Evolutionary conservation across 2,113 vertebrate genomes (phyloP).

Genomic region (Halcyon senegalensis): DNA sequence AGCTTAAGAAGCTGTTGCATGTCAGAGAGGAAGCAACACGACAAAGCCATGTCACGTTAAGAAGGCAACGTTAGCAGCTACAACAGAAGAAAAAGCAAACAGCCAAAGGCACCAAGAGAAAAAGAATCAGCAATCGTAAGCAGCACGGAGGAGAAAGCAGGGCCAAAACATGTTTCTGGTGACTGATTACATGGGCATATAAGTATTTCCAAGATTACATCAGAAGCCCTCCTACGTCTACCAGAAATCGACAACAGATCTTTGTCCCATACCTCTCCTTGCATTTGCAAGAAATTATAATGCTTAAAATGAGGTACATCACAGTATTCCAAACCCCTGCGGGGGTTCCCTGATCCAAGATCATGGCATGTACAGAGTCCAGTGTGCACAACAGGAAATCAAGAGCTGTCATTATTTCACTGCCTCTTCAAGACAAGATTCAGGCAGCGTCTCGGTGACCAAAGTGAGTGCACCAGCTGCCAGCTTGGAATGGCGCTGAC

Average conservation of each 20-base stretch:
- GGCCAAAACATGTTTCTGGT: fast-evolving
- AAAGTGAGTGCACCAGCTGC: neutral
- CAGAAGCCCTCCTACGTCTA: neutral
- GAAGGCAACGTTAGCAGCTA: neutral
- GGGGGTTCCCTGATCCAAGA: neutral
- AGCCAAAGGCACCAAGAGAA: neutral
- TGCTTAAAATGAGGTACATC: neutral
- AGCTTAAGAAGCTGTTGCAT: neutral
- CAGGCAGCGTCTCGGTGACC: neutral
- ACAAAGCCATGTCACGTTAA: neutral
- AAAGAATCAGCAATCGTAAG: neutral
- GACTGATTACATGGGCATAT: neutral
- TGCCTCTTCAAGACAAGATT: neutral
- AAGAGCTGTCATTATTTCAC: neutral
- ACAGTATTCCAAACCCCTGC: neutral
- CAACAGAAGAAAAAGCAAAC: neutral
- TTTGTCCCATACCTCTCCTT: neutral
- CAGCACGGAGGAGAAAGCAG: neutral
- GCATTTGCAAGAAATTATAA: neutral
- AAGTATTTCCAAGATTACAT: neutral
- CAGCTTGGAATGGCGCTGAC: neutral
- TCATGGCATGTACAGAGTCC: neutral
- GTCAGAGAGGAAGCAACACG: neutral
- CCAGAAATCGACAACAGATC: neutral
- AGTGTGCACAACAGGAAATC: neutral